Conservation (phyloP, 2,888 invertebrate species). For the Tetheella fluctuosa region DNA sequence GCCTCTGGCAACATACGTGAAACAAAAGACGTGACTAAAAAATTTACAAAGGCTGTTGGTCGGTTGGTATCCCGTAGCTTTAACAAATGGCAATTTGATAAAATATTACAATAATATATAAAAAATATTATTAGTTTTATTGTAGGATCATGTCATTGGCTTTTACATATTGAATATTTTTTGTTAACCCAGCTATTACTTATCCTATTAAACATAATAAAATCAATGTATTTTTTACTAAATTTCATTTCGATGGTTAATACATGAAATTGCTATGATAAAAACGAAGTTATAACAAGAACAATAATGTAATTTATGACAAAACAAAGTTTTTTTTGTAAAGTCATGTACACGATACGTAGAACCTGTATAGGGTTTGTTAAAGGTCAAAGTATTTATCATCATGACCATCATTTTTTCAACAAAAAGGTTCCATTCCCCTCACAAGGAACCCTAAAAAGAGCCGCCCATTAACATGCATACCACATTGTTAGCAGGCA, state of each 20-base stretch:
- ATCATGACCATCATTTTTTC: neutral
- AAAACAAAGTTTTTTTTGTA: neutral
- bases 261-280: too few relatives aligned
- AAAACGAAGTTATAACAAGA: too few relatives aligned
- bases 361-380: neutral
- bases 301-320: too few relatives aligned
- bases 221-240: too few relatives aligned
- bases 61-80: neutral
- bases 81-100: neutral
- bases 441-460: conserved; percentile 24
- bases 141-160: too few relatives aligned
- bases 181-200: too few relatives aligned
- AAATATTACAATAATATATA: neutral
- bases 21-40: conserved; percentile 26
- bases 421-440: neutral
- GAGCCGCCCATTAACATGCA: conserved; percentile 49
- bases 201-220: too few relatives aligned
- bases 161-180: too few relatives aligned
- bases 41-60: neutral
- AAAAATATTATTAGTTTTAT: too few relatives aligned
- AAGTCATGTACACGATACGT: neutral
- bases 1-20: conserved; percentile 20
- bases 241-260: too few relatives aligned
- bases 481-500: conserved; percentile 43
- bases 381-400: neutral